phyloP scores from a whole-genome alignment of 2,888 invertebrate genomes.

The Hirtodrosophila cameraria region DNA sequence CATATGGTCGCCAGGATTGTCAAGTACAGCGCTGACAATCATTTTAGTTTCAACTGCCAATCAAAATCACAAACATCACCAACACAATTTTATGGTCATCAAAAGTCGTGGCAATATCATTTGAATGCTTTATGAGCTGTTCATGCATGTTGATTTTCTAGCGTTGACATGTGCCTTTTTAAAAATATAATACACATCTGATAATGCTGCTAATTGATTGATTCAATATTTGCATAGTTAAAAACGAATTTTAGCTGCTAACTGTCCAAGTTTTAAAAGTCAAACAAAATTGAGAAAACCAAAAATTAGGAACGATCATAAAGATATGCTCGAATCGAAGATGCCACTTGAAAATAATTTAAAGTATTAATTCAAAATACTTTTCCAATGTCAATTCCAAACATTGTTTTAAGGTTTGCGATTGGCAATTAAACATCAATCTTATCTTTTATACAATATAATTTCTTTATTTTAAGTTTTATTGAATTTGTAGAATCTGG shows the following conservation, averaged over 20 bases:
- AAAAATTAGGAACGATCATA: not conserved
- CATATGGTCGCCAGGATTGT: constrained; percentile 38
- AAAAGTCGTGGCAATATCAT: constrained; percentile 1
- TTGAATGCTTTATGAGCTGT: constrained; percentile 13
- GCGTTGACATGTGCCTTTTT: constrained; percentile 71
- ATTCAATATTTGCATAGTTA: constrained; percentile 65
- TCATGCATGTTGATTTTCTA: constrained; percentile 35
- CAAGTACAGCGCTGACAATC: constrained; percentile 31
- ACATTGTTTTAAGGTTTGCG: no score
- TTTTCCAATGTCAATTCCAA: no score
- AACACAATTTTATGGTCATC: not conserved
- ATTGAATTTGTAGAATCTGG: not conserved
- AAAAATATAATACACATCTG: constrained; percentile 57
- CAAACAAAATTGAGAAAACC: constrained; percentile 30
- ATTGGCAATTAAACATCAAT: no score
- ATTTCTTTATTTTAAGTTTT: not conserved
- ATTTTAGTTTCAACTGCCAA: constrained; percentile 26
- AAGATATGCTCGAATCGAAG: not conserved
- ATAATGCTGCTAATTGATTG: constrained; percentile 69
- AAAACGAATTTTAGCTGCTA: constrained; percentile 69
- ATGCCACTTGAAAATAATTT: not conserved
- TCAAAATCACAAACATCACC: constrained; percentile 1
- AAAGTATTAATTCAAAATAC: no score
- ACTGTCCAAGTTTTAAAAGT: constrained; percentile 49
- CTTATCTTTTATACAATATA: no score